Evolutionary conservation across 92 coral and sea anemone genomes (phyloP).

Genomic region (Chrysogorgia sp.): DNA sequence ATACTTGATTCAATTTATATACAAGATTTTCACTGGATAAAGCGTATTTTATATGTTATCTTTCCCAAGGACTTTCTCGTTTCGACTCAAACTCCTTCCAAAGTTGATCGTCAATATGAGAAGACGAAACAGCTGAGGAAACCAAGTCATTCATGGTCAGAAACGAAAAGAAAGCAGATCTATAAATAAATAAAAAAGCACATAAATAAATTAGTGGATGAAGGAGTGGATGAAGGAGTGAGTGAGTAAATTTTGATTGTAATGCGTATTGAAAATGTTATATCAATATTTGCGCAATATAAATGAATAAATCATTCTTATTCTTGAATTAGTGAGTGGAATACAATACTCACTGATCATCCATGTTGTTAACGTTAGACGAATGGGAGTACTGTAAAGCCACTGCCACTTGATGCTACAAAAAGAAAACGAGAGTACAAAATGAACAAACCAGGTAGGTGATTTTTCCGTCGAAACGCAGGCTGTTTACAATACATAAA

Average conservation of each 20-base stretch:
- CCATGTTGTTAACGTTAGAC: slow-evolving; percentile 5
- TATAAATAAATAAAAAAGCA: background rate
- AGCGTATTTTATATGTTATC: background rate
- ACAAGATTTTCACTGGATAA: background rate
- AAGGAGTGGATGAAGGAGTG: no score
- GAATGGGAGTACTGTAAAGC: slow-evolving; percentile 45
- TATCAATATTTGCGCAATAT: background rate
- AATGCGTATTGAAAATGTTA: background rate
- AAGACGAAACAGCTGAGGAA: slow-evolving; percentile 48
- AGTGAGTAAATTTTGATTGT: no score
- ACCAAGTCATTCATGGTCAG: slow-evolving; percentile 63
- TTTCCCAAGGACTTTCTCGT: slow-evolving; percentile 53
- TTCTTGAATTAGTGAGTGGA: background rate
- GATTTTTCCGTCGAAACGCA: background rate
- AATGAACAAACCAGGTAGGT: background rate
- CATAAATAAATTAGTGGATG: background rate
- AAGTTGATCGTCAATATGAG: slow-evolving; percentile 45
- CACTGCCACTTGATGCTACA: slow-evolving; percentile 86
- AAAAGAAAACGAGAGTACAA: background rate
- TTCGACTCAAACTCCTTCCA: slow-evolving; percentile 64
- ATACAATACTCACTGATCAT: slow-evolving; percentile 6
- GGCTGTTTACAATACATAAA: no score
- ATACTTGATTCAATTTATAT: background rate
- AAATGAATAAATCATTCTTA: background rate
- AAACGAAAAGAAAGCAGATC: slow-evolving; percentile 43